Percentiles rank a stretch among this genome's conserved stretches.
Conservation (phyloP, 2,797 vertebrate species). For the Pterois miles region DNA sequence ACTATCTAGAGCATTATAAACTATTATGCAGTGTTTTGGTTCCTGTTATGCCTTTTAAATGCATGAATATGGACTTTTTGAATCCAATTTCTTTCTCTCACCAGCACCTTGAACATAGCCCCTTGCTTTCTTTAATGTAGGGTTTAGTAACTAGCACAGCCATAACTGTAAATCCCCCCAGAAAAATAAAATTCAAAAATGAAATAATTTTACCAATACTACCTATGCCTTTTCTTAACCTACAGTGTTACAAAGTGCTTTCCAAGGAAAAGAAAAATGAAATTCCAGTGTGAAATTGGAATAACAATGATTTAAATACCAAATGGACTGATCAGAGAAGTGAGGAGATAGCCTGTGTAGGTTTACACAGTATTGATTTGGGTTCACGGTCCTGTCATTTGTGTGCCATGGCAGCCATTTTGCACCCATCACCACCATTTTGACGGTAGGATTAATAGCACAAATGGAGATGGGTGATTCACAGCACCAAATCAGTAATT, state of each 20-base stretch:
- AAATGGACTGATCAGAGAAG: background rate
- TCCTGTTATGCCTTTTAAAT: background rate
- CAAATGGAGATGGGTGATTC: conserved; percentile 16
- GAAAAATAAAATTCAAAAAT: too few relatives aligned
- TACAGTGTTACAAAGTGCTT: background rate
- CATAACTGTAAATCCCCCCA: background rate
- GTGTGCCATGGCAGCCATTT: conserved; percentile 46
- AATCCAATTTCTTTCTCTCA: background rate
- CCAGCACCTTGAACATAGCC: background rate
- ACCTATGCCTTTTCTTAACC: background rate
- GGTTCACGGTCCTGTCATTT: conserved; percentile 15
- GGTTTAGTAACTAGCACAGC: background rate
- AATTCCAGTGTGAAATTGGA: background rate
- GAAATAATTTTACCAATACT: background rate
- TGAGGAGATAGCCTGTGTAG: background rate
- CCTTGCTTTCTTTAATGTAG: too few relatives aligned
- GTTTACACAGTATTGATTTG: background rate
- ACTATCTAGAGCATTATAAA: background rate
- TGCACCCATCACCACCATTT: conserved; percentile 49
- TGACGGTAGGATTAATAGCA: conserved; percentile 33
- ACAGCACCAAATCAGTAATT: conserved; percentile 3
- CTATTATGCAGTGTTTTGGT: background rate
- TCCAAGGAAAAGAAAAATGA: background rate
- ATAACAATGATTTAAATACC: background rate
- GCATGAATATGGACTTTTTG: background rate